A percentile compares a stretch with the other conserved stretches of the same genome.
Evolutionary conservation across 2,797 vertebrate species (phyloP).

Genomic region (Hybognathus amarus): DNA sequence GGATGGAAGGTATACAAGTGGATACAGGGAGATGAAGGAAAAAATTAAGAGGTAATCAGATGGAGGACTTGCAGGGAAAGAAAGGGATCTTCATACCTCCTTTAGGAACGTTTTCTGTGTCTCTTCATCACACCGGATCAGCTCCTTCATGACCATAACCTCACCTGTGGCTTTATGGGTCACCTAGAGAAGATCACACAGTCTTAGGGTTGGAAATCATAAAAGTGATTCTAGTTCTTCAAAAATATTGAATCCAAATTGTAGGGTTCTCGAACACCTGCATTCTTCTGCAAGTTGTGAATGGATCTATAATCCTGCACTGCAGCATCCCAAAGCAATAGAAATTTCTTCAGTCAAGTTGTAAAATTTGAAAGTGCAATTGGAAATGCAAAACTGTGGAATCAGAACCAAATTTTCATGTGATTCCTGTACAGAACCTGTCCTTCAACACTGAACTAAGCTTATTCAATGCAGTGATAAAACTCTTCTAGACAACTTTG

Average conservation of each 20-base stretch:
- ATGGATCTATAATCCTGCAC: neutral
- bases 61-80: neutral
- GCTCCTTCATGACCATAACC: conserved; percentile 99
- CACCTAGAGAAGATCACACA: conserved; percentile 76
- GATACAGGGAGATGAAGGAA: neutral
- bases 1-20: conserved; percentile 2
- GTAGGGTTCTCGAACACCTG: neutral
- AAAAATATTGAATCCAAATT: neutral
- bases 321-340: neutral
- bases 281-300: neutral
- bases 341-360: neutral
- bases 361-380: neutral
- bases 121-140: conserved; percentile 97
- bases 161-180: conserved; percentile 95
- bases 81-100: conserved; percentile 78
- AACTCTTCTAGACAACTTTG: neutral
- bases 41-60: conserved; percentile 1
- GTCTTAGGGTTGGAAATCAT: neutral
- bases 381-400: neutral
- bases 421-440: neutral
- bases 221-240: neutral
- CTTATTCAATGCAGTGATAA: too few relatives aligned
- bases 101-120: conserved; percentile 96
- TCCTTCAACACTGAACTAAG: neutral
- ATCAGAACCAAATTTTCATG: neutral